phyloP scores from a whole-genome alignment of 2,113 vertebrate genomes.

The Dasypus novemcinctus region DNA sequence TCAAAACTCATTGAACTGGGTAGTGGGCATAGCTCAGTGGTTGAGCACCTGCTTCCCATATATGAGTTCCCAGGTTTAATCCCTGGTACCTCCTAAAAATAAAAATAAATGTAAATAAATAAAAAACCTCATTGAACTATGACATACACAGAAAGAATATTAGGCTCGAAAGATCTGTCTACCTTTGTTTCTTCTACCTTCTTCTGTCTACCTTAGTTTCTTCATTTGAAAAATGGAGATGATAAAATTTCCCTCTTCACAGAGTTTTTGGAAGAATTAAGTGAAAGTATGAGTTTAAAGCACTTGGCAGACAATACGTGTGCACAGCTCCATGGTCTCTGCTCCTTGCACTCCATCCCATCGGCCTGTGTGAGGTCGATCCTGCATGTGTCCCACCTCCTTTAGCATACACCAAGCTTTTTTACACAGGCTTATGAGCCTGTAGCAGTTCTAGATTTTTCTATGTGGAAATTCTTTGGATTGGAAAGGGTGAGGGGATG shows the following conservation, averaged over 20 bases:
- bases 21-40: too few species aligned
- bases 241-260: background rate
- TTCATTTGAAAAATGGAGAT: constrained; percentile 6
- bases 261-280: constrained; percentile 21
- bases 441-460: background rate
- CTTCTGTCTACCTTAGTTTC: constrained; percentile 16
- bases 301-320: background rate
- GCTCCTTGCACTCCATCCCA: background rate
- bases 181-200: too few species aligned
- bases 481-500: background rate
- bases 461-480: background rate
- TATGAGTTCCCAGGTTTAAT: too few species aligned
- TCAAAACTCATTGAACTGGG: background rate
- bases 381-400: background rate
- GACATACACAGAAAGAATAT: background rate
- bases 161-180: background rate
- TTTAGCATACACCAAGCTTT: background rate
- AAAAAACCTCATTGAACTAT: background rate
- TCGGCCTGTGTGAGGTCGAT: background rate
- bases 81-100: too few species aligned
- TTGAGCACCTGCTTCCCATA: too few species aligned
- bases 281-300: background rate
- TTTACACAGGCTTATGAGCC: background rate
- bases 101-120: background rate
- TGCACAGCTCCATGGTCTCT: background rate